These are phyloP conservation scores for Alloscopus bannaensis DNA, from an alignment of 2,888 invertebrate genomes.

Conservation along the genomic window DNA sequence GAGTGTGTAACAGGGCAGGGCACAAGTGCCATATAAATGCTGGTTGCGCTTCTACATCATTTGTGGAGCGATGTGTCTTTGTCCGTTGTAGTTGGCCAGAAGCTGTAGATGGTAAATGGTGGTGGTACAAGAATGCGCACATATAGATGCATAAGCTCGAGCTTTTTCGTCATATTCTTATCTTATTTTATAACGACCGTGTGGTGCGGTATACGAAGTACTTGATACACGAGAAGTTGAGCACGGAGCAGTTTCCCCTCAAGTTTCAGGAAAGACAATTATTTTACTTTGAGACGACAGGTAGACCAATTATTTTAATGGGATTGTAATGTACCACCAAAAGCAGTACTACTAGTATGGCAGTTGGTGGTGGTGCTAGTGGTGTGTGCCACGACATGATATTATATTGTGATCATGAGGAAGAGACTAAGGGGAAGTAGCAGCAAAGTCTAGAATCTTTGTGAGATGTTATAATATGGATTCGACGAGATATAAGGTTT, in stretches of 20 bases:
- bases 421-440: too few relatives aligned
- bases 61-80: neutral
- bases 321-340: constrained; percentile 68
- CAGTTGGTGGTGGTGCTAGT: neutral
- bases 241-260: constrained; percentile 60
- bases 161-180: too few relatives aligned
- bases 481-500: too few relatives aligned
- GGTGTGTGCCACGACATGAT: constrained; percentile 8
- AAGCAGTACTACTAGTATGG: constrained; percentile 48
- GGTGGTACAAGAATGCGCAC: neutral
- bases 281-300: constrained; percentile 69
- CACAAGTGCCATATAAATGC: too few relatives aligned
- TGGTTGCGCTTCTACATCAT: constrained; percentile 21
- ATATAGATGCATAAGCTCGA: too few relatives aligned
- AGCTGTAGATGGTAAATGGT: neutral
- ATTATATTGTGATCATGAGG: too few relatives aligned
- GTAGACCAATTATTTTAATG: constrained; percentile 70
- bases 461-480: too few relatives aligned
- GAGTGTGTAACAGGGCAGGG: too few relatives aligned
- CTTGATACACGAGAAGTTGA: neutral
- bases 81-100: neutral
- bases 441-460: too few relatives aligned
- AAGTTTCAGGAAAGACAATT: constrained; percentile 65
- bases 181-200: too few relatives aligned
- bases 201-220: too few relatives aligned